Percentiles rank a stretch among this genome's conserved stretches.
Conservation (phyloP, 1,140 invertebrate genomes). For the Brachionus koreanus region DNA sequence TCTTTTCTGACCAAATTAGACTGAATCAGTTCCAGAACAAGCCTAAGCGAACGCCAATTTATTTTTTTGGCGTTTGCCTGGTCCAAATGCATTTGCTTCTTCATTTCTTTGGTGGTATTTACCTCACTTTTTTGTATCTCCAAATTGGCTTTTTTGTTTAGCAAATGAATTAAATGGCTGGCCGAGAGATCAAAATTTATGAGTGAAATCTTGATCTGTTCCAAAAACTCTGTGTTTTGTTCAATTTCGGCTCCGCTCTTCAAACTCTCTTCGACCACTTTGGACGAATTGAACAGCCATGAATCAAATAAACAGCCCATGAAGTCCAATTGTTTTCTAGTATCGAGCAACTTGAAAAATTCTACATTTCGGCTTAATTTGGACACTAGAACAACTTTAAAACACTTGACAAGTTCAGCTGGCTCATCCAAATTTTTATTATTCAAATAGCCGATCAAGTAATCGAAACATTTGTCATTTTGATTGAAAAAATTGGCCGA, state of each 20-base stretch:
- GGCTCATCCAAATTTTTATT: not conserved
- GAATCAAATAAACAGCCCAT: not conserved
- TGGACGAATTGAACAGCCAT: slow-evolving; percentile 7
- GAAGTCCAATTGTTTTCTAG: slow-evolving; percentile 15
- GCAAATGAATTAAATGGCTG: not conserved
- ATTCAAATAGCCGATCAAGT: slow-evolving; percentile 16
- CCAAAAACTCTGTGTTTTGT: not conserved
- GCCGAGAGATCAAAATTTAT: not conserved
- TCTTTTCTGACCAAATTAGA: not conserved
- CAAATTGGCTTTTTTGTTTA: not conserved
- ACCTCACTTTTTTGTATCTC: not conserved
- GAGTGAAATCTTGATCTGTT: not conserved
- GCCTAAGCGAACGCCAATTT: not conserved
- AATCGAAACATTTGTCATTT: slow-evolving; percentile 26
- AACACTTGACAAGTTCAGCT: not conserved
- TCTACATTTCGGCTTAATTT: not conserved
- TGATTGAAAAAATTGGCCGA: slow-evolving; percentile 13
- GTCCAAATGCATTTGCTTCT: not conserved
- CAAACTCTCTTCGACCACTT: not conserved
- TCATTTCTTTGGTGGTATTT: slow-evolving; percentile 21
- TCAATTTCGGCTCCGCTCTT: not conserved
- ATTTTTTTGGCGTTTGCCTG: not conserved
- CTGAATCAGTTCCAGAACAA: slow-evolving; percentile 1
- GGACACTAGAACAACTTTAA: not conserved
- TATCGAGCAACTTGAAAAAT: not conserved